Conservation (phyloP, 1,140 invertebrate species). For the Orius laevigatus region DNA sequence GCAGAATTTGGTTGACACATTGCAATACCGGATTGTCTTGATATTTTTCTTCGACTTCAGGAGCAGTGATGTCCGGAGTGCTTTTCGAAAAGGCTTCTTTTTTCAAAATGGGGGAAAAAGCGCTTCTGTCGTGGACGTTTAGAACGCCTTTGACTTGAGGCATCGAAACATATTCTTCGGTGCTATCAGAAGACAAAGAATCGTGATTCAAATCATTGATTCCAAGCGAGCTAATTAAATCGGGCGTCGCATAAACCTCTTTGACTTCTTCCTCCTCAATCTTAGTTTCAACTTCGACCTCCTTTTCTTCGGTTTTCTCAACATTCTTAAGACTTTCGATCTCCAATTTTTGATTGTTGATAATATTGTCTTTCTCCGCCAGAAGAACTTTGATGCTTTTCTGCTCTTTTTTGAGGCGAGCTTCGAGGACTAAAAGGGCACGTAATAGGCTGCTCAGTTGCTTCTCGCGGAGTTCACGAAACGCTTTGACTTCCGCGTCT, state of each 20-base stretch:
- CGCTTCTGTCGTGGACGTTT: conserved; percentile 13
- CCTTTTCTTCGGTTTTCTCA: not conserved
- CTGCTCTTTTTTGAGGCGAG: conserved; percentile 53
- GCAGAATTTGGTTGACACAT: conserved; percentile 57
- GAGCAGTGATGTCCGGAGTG: conserved; percentile 4
- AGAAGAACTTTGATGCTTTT: conserved; percentile 48
- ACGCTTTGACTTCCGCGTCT: conserved; percentile 38
- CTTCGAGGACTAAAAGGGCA: conserved; percentile 49
- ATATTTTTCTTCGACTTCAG: conserved; percentile 16
- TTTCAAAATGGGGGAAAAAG: conserved; percentile 14
- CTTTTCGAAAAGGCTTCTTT: not conserved
- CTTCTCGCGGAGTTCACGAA: conserved; percentile 41
- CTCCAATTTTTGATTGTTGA: conserved; percentile 48
- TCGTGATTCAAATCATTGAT: conserved; percentile 14
- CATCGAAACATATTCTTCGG: conserved; percentile 6
- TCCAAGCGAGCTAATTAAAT: conserved; percentile 21
- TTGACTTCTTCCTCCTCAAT: conserved; percentile 32
- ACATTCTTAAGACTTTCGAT: conserved; percentile 36
- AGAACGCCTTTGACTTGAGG: conserved; percentile 11
- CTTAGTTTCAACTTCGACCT: conserved; percentile 1
- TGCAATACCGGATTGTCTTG: conserved; percentile 56
- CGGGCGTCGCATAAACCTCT: conserved; percentile 20
- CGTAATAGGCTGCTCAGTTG: conserved; percentile 48
- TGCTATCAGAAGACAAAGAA: conserved; percentile 16
- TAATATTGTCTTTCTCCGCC: conserved; percentile 50